Evolutionary conservation across 2,888 invertebrate species (phyloP).

Genomic region (Tubulanus polymorphus): DNA sequence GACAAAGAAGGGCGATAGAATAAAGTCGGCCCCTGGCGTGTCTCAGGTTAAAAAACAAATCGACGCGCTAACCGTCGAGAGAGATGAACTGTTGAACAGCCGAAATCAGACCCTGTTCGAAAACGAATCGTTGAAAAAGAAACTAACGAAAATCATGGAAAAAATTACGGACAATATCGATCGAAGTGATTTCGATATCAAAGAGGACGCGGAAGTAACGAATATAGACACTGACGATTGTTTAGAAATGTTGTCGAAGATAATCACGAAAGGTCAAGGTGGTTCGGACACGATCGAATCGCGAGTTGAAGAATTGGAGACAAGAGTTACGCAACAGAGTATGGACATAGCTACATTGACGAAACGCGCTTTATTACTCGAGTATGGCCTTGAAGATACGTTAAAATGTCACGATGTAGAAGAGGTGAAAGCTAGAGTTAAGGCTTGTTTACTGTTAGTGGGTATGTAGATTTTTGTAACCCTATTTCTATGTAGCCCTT

Average conservation of each 20-base stretch:
- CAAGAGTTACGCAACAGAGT: constrained; percentile 42
- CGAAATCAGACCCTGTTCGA: too few species aligned
- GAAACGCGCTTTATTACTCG: constrained; percentile 33
- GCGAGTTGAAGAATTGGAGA: constrained; percentile 44
- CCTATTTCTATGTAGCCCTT: too few species aligned
- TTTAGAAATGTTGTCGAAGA: not conserved
- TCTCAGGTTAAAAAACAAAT: too few species aligned
- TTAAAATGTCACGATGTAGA: constrained; percentile 23
- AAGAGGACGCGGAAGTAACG: not conserved
- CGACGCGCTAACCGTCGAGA: too few species aligned
- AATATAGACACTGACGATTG: not conserved
- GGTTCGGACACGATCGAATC: constrained; percentile 23
- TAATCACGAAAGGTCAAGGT: not conserved
- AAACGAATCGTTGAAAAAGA: not conserved
- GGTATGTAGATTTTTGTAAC: too few species aligned
- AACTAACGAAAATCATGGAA: not conserved
- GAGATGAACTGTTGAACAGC: too few species aligned
- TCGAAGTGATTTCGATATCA: not conserved
- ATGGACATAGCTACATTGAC: constrained; percentile 40
- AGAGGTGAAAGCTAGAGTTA: too few species aligned
- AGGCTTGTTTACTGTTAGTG: too few species aligned
- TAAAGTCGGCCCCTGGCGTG: too few species aligned
- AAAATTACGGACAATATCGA: not conserved
- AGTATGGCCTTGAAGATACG: constrained; percentile 39
- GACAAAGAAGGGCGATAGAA: too few species aligned